Evolutionary conservation across 2,797 vertebrate species (phyloP).

Genomic region (Oryzias sinensis): DNA sequence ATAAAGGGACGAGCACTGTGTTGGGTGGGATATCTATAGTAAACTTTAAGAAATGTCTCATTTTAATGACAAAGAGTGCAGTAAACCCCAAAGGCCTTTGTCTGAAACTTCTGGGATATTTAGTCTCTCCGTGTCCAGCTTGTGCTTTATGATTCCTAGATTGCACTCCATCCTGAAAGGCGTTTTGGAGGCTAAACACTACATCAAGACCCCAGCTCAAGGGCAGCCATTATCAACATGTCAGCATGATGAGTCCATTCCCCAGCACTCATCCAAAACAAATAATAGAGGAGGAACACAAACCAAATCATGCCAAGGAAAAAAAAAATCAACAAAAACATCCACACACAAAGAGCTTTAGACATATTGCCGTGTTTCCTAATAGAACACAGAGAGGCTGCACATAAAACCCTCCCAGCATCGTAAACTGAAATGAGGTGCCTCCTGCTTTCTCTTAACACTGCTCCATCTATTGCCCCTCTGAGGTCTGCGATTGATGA

Average conservation of each 20-base stretch:
- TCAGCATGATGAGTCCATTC: slow-evolving; percentile 72
- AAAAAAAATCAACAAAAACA: slow-evolving; percentile 8
- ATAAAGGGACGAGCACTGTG: not conserved
- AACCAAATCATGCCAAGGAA: slow-evolving; percentile 35
- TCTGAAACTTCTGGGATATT: slow-evolving; percentile 26
- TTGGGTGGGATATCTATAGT: not conserved
- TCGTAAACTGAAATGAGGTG: slow-evolving; percentile 21
- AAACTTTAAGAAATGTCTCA: slow-evolving; percentile 13
- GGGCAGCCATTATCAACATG: slow-evolving; percentile 74
- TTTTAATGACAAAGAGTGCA: slow-evolving; percentile 1
- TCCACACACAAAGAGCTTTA: slow-evolving; percentile 18
- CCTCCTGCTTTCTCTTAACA: slow-evolving; percentile 17
- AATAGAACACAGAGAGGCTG: slow-evolving; percentile 52
- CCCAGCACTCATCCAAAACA: slow-evolving; percentile 60
- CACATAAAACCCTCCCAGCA: slow-evolving; percentile 47
- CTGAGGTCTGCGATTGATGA: slow-evolving; percentile 45
- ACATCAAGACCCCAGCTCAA: slow-evolving; percentile 69
- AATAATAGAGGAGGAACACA: slow-evolving; percentile 51
- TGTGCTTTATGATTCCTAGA: slow-evolving; percentile 52
- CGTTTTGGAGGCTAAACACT: slow-evolving; percentile 65
- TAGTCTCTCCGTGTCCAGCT: slow-evolving; percentile 30
- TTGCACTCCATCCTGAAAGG: slow-evolving; percentile 57
- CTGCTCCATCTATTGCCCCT: slow-evolving; percentile 46
- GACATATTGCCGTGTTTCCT: slow-evolving; percentile 57
- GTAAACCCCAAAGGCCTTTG: slow-evolving; percentile 5